Conservation (phyloP, 1,140 invertebrate species). For the Brachionus calyciflorus region DNA sequence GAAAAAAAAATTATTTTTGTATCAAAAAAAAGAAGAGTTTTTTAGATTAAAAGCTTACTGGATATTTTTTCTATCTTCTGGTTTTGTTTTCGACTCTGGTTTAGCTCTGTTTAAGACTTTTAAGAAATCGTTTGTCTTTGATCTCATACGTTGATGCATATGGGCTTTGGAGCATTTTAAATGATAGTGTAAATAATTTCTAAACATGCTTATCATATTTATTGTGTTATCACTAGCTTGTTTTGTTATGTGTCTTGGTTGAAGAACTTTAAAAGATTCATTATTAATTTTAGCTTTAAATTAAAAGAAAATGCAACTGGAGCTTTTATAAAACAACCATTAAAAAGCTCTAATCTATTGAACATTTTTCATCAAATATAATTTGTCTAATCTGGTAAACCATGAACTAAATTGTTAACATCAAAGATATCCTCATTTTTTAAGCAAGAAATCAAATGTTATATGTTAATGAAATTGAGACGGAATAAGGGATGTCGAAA, state of each 20-base stretch:
- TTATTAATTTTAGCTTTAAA: constrained; percentile 64
- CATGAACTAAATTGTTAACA: too few species aligned
- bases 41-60: neutral
- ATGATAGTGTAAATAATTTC: constrained; percentile 99
- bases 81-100: constrained; percentile 75
- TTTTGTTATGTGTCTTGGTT: constrained; percentile 83
- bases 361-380: too few species aligned
- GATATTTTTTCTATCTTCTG: constrained; percentile 40
- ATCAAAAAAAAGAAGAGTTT: neutral
- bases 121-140: constrained; percentile 95
- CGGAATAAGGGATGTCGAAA: too few species aligned
- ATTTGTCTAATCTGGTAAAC: too few species aligned
- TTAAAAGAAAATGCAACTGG: too few species aligned
- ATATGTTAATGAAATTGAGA: too few species aligned
- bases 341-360: too few species aligned
- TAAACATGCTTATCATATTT: constrained; percentile 97
- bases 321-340: too few species aligned
- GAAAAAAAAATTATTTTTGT: neutral
- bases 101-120: constrained; percentile 96
- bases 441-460: too few species aligned
- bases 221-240: constrained; percentile 93
- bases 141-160: constrained; percentile 97
- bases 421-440: too few species aligned
- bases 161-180: constrained; percentile 99
- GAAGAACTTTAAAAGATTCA: constrained; percentile 70